Evolutionary conservation across 2,797 vertebrate species (phyloP), one percentile per base, ranked within the genome.

Genomic region (Potorous gilbertii): DNA sequence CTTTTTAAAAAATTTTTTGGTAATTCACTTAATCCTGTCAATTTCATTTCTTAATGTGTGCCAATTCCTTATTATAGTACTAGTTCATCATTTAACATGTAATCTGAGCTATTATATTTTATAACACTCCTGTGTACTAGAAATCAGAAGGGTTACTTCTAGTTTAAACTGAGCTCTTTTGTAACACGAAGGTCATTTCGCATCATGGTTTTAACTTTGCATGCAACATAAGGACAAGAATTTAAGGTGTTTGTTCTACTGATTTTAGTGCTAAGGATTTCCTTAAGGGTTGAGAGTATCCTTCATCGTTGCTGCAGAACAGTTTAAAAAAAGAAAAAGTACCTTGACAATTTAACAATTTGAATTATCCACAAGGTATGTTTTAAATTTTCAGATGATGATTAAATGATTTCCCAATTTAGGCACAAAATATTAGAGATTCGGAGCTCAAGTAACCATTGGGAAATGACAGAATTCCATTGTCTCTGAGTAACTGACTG

Each of bases 81-180:
- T 97, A 87, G 55, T 59, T 96, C 96, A 91, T 96, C 92, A 94
- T 96, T 97, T 94, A 96, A 97, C 94, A 96, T 96, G 97, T 96
- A 98, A 98, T 97, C 96, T 94, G 96, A 97, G n/a, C 97, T 96
- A 95, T 96, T 94, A 62, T 1, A 90, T 97, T 98, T 92, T 97
- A 98, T 97, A 97, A 95, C 92, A 94, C 54, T 10, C 57, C 93
- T 89, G 11, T 52, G 52, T 96, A 93, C 95, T 92, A 90, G 98
- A 54, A 94, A 95, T 96, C 96, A 92, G 96, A 97, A 96, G 52
- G 91, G 93, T 94, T 59, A 94, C 90, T 92, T 95, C 93, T 93
- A 81, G 95, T 16, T 90, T 93, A 46, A 87, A 81, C 94, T 13
- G 66, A 52, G 91, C 59, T 94, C 89, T 55, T 96, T 29, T 91